Base-by-base conservation (phyloP, 2,113 vertebrate species). In the Leptobrachium ailaonicum region DNA sequence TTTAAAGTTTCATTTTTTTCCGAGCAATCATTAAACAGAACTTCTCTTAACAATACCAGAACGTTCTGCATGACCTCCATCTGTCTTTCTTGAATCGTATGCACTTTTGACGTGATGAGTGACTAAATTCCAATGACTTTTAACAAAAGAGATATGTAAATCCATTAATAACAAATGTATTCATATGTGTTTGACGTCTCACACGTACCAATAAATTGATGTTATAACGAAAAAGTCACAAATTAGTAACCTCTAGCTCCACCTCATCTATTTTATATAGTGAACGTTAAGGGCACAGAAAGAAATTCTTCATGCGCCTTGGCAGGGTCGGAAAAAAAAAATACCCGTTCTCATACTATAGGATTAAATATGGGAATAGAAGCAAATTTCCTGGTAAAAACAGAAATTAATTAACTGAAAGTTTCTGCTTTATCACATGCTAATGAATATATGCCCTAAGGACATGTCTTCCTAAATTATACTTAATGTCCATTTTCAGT, bases 401-500 rank as follows among this genome's bases (percentile, higher is more conserved):
- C 69, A 73, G 71, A 80, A 73, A 80, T 80, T 80, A 74, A 80
- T 74, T 74, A 80, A 74, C 41, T 80, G 71, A 44, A 20, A 3
- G 50, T 43, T 54, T 80, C 77, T 56, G 50, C 71, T 80, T 80
- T 80, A 74, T 68, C 63, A 60, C 71, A 80, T 80, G 78, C 71
- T 80, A 80, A 80, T 80, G 71, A 80, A 62, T 80, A 2, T 58
- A 60, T 80, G 63, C 78, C 78, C 78, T 45, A 8, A 74, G 78
- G 78, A 68, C 78, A 60, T 41, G 71, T 80, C 78, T 10, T 54
- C 78, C 54, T 80, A 80, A 80, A 80, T 80, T 80, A 80, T 74
- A 58, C 78, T 73, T 80, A 80, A 80, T 80, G 78, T 80, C 78
- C 78, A 67, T 80, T 80, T 67, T 80, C 78, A 73, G 70, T 60